Conservation (phyloP, 1,140 invertebrate genomes). For the Kradibia gibbosae region DNA sequence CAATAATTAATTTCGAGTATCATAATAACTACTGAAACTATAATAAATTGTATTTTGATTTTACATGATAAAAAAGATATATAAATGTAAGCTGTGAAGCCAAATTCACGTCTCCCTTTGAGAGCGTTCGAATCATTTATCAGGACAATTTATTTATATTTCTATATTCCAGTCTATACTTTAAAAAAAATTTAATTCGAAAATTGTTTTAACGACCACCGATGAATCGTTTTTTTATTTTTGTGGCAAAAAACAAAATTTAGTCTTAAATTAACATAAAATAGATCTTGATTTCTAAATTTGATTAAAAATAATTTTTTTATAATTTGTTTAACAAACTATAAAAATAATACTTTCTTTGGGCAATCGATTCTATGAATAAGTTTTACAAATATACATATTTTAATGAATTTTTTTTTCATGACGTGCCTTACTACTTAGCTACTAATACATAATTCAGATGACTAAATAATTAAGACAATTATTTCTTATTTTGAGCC, state of each 20-base stretch:
- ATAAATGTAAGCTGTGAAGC: no score
- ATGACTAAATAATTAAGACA: constrained; percentile 29
- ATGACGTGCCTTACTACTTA: neutral
- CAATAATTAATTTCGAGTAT: no score
- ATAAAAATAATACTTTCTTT: neutral
- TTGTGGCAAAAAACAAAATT: neutral
- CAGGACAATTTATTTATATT: no score
- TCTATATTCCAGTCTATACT: no score
- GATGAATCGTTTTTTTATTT: neutral
- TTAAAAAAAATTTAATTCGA: neutral
- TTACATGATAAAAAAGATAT: no score
- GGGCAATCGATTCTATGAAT: neutral
- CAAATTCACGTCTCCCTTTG: no score
- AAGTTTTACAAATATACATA: neutral
- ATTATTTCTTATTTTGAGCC: neutral
- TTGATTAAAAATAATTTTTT: neutral
- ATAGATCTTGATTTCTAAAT: neutral
- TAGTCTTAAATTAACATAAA: neutral
- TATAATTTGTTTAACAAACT: neutral
- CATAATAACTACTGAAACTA: no score
- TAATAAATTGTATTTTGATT: no score
- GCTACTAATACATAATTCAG: constrained; percentile 2
- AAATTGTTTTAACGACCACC: neutral
- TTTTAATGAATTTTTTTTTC: constrained; percentile 9
- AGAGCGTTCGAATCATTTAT: no score